Evolutionary conservation across 2,113 vertebrate genomes (phyloP), one percentile per base, ranked within the genome.

Genomic region (Elaphurus davidianus): DNA sequence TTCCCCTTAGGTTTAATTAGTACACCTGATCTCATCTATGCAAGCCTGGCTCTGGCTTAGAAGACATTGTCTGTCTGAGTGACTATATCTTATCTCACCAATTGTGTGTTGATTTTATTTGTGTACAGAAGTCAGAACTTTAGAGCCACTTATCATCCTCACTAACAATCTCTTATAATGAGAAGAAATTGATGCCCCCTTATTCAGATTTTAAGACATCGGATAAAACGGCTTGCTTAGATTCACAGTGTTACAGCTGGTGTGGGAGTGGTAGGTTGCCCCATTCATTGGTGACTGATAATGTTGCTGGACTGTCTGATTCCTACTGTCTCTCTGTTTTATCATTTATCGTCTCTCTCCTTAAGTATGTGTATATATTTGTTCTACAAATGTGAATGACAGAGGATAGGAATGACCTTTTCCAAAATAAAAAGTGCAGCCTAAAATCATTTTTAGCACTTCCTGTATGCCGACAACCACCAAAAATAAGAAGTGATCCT

Each of bases 361-460:
- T 82, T 82, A 85, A 94, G 55, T 59, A 54, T 57, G 90, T 94
- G 21, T 90, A 3, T 78, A 52, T 78, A 82, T 88, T 97, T 82
- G 87, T 92, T 40, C 55, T 94, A 84, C 79, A 93, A 94, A 90
- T 93, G 83, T 78, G 87, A 97, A 90, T 84, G 89, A 84, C 52
- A 92, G 79, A 19, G 60, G 79, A 92, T 95, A 95, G 92, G 95
- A 96, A 98, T 59, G 87, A 95, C 87, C 91, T 97, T 97, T 97
- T 90, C 94, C 30, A 94, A 96, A 92, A 90, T 78, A 89, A 90
- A 97, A 98, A 96, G 74, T 43, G 23, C 76, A 93, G 54, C 67
- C 55, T 84, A 52, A 89, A 85, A 89, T 92, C 57, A 96, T 90
- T 93, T 90, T 93, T 83, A 98, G 47, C 50, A n/a, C 40, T 96